phyloP scores from a whole-genome alignment of 2,113 vertebrate genomes.

The Gambusia holbrooki region DNA sequence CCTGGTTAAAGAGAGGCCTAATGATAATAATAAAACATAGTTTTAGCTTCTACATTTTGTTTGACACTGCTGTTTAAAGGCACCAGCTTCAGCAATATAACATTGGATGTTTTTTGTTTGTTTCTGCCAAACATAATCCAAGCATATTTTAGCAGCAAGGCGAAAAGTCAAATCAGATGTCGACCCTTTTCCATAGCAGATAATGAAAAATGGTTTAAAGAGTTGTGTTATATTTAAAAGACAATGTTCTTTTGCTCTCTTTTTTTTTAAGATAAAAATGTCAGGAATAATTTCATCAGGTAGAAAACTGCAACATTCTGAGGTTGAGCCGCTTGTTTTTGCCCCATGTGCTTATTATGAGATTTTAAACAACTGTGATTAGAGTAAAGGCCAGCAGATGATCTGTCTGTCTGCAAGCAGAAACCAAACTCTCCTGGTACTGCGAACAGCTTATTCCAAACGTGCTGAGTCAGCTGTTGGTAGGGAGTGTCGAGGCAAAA shows the following conservation, averaged over 20 bases:
- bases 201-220: conserved; percentile 42
- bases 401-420: conserved; percentile 30
- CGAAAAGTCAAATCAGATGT: conserved; percentile 40
- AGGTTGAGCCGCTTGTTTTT: conserved; percentile 7
- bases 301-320: not conserved
- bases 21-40: no score
- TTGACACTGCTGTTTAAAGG: no score
- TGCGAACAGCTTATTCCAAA: not conserved
- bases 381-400: conserved; percentile 32
- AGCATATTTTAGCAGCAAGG: not conserved
- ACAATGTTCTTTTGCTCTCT: conserved; percentile 55
- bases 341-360: conserved; percentile 21
- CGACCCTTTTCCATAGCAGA: conserved; percentile 43
- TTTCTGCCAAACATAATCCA: no score
- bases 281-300: not conserved
- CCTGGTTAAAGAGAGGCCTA: no score
- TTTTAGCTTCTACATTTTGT: no score
- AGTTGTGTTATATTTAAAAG: conserved; percentile 33
- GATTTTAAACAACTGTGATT: conserved; percentile 35
- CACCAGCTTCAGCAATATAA: no score
- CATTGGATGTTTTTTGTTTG: no score
- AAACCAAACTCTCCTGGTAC: conserved; percentile 26
- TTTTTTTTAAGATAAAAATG: conserved; percentile 26
- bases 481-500: conserved; percentile 1
- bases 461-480: conserved; percentile 44